Evolutionary conservation across 2,888 invertebrate genomes (phyloP).

Genomic region (Rapana venosa): DNA sequence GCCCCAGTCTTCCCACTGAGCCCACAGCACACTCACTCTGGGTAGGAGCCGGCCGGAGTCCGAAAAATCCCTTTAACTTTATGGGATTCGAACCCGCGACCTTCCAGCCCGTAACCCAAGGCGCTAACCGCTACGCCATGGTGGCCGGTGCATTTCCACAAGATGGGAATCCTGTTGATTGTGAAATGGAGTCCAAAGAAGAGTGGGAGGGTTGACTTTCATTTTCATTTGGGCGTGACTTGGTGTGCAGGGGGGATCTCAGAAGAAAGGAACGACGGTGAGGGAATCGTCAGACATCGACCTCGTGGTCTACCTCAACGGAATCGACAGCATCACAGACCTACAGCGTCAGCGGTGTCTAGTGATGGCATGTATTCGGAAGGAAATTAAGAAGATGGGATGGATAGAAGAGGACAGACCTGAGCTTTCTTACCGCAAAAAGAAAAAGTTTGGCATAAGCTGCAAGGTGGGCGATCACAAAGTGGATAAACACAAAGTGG

Average conservation of each 20-base stretch:
- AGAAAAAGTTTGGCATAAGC: neutral
- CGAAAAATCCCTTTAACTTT: no score
- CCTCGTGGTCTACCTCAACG: conserved; percentile 5
- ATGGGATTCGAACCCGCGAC: no score
- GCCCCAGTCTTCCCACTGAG: no score
- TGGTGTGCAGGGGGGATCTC: neutral
- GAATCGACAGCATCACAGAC: neutral
- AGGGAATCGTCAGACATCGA: neutral
- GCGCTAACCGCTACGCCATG: no score
- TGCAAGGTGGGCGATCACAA: neutral
- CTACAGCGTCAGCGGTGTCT: neutral
- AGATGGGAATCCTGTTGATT: no score
- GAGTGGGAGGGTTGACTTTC: neutral
- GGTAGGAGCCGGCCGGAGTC: no score
- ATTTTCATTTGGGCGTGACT: no score
- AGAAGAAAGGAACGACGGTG: neutral
- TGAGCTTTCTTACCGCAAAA: neutral
- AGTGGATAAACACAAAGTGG: neutral
- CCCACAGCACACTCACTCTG: no score
- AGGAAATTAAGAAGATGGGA: neutral
- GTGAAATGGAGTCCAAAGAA: neutral
- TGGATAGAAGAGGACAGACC: neutral
- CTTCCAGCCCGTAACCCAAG: no score
- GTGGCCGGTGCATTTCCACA: no score
- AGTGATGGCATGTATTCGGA: neutral